Evolutionary conservation across 2,113 vertebrate species (phyloP).

Genomic region (Urocitellus parryii): DNA sequence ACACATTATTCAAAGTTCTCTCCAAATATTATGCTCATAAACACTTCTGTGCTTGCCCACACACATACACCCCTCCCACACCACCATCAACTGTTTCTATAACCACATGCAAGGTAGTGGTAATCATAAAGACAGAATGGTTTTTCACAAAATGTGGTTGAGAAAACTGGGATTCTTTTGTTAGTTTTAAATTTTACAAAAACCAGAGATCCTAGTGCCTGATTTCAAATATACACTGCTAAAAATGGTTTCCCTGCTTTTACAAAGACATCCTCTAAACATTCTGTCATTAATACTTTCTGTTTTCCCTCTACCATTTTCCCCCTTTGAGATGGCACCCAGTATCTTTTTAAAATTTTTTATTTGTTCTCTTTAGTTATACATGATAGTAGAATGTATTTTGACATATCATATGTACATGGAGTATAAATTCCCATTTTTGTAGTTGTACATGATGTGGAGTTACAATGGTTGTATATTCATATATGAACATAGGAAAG

Average conservation of each 20-base stretch:
- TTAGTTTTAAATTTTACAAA: not conserved
- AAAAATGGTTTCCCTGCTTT: not conserved
- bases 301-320: not conserved
- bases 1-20: conserved; percentile 3
- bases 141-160: not conserved
- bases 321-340: not conserved
- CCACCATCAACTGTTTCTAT: not conserved
- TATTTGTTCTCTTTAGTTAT: no score
- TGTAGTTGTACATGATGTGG: no score
- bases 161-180: not conserved
- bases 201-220: not conserved
- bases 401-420: no score
- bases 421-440: no score
- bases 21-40: not conserved
- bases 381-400: no score
- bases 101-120: not conserved
- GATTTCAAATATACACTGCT: conserved; percentile 28
- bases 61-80: not conserved
- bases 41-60: not conserved
- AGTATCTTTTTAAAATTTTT: not conserved
- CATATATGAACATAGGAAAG: no score
- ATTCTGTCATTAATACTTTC: not conserved
- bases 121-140: not conserved
- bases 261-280: not conserved
- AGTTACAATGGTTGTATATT: no score